These are phyloP conservation scores for Crossocerus cetratus DNA, from an alignment of 2,888 invertebrate species.

Conservation along the genomic window DNA sequence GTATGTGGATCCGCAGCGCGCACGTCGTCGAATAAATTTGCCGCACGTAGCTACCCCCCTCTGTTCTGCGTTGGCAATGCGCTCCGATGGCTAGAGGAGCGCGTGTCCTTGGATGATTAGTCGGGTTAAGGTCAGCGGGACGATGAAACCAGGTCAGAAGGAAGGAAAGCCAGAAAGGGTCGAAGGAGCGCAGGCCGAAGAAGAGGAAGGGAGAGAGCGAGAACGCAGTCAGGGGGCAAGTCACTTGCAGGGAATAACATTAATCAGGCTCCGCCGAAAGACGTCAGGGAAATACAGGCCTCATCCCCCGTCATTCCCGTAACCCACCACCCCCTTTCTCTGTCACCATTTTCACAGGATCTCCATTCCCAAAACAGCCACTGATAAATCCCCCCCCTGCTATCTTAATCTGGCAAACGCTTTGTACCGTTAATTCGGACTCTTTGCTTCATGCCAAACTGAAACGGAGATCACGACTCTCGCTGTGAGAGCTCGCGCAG, in stretches of 20 bases:
- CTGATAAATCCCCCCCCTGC: conserved; percentile 34
- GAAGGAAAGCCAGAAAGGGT: not conserved
- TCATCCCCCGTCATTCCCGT: too few species aligned
- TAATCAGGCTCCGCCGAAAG: conserved; percentile 40
- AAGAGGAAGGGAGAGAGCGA: not conserved
- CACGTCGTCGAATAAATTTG: conserved; percentile 9
- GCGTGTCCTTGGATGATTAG: conserved; percentile 38
- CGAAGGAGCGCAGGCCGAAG: not conserved
- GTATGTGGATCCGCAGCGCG: not conserved
- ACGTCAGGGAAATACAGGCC: conserved; percentile 9
- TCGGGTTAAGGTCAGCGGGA: conserved; percentile 33
- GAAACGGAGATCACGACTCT: not conserved
- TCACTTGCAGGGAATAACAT: conserved; percentile 26
- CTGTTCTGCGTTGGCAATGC: conserved; percentile 6
- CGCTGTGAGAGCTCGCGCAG: not conserved
- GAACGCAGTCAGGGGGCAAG: not conserved
- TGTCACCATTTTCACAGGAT: conserved; percentile 12
- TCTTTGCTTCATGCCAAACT: conserved; percentile 10
- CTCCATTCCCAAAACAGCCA: conserved; percentile 18
- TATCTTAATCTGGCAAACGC: conserved; percentile 28
- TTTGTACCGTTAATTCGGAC: conserved; percentile 27
- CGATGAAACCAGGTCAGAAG: conserved; percentile 30
- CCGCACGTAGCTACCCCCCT: not conserved
- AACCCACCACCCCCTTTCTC: not conserved
- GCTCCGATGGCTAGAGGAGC: not conserved